A percentile compares a stretch with the other conserved stretches of the same genome.
These are phyloP conservation scores for Upupa epops DNA, from an alignment of 2,113 vertebrate species.

Conservation along the genomic window DNA sequence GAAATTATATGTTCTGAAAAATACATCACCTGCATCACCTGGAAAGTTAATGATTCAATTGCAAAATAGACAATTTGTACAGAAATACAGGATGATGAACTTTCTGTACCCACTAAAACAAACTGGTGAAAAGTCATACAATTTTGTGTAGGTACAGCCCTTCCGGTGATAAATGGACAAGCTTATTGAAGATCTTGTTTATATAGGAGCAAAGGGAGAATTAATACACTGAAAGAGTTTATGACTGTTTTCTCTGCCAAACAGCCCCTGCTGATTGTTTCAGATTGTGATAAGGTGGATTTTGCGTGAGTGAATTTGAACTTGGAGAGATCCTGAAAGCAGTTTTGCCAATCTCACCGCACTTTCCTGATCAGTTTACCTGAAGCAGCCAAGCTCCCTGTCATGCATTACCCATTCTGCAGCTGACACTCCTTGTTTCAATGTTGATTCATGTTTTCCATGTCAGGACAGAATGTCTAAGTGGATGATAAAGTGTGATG, in stretches of 20 bases:
- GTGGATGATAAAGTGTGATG: background rate
- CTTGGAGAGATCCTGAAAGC: background rate
- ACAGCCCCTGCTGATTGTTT: background rate
- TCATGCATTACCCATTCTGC: background rate
- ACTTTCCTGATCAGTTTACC: background rate
- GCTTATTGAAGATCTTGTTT: background rate
- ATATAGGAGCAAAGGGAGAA: background rate
- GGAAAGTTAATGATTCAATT: background rate
- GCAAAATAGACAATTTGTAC: background rate
- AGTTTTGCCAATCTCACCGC: background rate
- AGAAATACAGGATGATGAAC: background rate
- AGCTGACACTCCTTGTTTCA: background rate
- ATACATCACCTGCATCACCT: background rate
- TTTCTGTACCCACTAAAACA: background rate
- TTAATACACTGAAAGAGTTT: background rate
- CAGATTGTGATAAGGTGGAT: background rate
- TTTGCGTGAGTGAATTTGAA: background rate
- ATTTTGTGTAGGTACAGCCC: background rate
- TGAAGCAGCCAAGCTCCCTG: background rate
- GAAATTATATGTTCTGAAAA: background rate
- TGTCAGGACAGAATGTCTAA: background rate
- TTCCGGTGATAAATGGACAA: background rate
- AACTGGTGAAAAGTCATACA: background rate
- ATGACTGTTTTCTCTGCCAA: background rate
- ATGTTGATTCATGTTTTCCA: background rate